Conservation (phyloP, 2,113 vertebrate genomes). For the Sus scrofa region DNA sequence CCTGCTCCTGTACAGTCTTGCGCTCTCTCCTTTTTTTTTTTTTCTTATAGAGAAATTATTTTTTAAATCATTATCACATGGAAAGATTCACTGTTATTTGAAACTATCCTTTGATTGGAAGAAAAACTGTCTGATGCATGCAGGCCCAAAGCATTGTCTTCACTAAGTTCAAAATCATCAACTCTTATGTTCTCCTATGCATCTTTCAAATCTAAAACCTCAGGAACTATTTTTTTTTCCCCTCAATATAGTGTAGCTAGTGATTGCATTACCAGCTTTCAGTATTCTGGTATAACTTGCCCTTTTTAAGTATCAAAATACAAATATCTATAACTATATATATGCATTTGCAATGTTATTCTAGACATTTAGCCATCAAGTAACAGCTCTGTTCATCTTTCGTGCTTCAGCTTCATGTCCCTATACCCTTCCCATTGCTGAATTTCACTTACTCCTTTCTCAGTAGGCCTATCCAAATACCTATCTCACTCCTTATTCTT, state of each 20-base stretch:
- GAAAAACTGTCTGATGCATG: neutral
- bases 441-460: neutral
- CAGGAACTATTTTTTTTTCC: constrained; percentile 24
- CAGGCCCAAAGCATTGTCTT: neutral
- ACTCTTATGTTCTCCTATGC: neutral
- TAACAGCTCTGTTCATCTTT: neutral
- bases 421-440: neutral
- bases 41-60: neutral
- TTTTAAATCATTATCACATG: constrained; percentile 18
- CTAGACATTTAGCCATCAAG: neutral
- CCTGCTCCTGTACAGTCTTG: neutral
- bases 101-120: constrained; percentile 20
- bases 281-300: neutral
- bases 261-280: neutral
- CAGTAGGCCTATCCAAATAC: neutral
- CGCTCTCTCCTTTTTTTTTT: neutral
- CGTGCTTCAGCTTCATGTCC: neutral
- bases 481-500: neutral
- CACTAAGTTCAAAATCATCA: neutral
- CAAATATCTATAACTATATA: neutral
- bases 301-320: neutral
- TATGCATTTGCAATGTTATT: neutral
- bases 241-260: neutral
- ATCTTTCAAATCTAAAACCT: neutral
- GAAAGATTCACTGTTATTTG: neutral